Conservation (phyloP, 2,113 vertebrate genomes). For the Oxyruncus cristatus region DNA sequence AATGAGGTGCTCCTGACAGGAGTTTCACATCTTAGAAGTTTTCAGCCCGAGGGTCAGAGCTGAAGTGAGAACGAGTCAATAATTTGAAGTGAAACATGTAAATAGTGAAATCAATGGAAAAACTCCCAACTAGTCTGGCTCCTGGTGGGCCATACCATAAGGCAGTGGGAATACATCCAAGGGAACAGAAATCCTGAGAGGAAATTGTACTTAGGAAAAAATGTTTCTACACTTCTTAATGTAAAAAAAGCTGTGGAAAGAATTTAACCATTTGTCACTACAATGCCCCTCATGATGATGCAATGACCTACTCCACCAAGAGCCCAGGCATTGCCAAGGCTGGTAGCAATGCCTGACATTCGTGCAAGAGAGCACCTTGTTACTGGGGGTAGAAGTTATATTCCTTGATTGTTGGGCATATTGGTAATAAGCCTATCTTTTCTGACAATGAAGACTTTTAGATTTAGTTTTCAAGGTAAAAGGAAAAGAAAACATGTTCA, state of each 20-base stretch:
- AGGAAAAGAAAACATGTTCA: not conserved
- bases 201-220: not conserved
- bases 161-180: not conserved
- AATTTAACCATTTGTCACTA: not conserved
- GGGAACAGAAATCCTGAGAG: not conserved
- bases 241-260: not conserved
- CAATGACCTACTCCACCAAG: not conserved
- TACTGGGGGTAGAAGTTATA: not conserved
- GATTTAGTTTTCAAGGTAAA: constrained; percentile 10
- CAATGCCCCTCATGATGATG: not conserved
- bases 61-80: not conserved
- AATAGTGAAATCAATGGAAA: constrained; percentile 21
- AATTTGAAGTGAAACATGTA: not conserved
- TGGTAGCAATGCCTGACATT: fast-evolving
- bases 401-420: not conserved
- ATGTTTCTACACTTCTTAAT: not conserved
- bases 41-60: not conserved
- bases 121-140: not conserved
- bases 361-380: not conserved
- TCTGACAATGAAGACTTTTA: not conserved
- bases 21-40: not conserved
- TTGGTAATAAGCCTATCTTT: not conserved
- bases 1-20: not conserved
- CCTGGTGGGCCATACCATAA: not conserved
- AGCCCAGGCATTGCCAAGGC: not conserved